phyloP scores from a whole-genome alignment of 2,888 invertebrate genomes.

The Pollenia griseotomentosa region DNA sequence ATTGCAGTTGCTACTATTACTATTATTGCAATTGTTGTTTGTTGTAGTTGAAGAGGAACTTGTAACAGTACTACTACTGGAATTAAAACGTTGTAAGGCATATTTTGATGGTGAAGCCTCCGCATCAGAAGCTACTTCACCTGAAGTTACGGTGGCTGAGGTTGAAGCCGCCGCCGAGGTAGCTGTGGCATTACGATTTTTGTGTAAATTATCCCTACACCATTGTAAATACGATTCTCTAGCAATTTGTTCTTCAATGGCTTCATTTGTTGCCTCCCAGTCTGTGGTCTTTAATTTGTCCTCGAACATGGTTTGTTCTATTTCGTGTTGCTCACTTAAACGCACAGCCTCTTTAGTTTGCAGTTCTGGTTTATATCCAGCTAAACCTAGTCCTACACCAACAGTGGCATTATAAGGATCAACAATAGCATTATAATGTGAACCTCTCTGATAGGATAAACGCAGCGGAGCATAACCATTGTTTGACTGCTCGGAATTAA shows the following conservation, averaged over 20 bases:
- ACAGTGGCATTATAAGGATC: conserved; percentile 93
- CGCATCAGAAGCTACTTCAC: conserved; percentile 79
- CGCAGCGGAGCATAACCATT: conserved; percentile 92
- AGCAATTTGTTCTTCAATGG: conserved; percentile 94
- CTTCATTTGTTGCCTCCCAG: conserved; percentile 96
- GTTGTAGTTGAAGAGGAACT: conserved; percentile 50
- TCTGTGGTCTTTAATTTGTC: conserved; percentile 95
- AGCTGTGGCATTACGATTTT: conserved; percentile 78
- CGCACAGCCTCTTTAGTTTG: conserved; percentile 90
- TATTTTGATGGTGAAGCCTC: conserved; percentile 82
- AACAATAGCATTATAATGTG: conserved; percentile 95
- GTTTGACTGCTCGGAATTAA: conserved; percentile 89
- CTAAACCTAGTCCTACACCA: conserved; percentile 93
- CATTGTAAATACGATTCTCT: conserved; percentile 93
- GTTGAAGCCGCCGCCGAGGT: conserved; percentile 71
- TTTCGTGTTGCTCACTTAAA: conserved; percentile 91
- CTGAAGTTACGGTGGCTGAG: conserved; percentile 80
- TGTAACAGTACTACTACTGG: conserved; percentile 69
- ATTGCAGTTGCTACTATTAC: conserved; percentile 24
- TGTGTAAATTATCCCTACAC: conserved; percentile 88
- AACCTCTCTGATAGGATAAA: conserved; percentile 93
- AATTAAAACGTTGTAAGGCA: conserved; percentile 76
- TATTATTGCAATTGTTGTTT: conserved; percentile 41
- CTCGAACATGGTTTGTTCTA: conserved; percentile 95
- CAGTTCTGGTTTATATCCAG: conserved; percentile 90